A percentile compares a stretch with the other conserved stretches of the same genome.
These are phyloP conservation scores for Bubalus kerabau DNA, from an alignment of 2,113 vertebrate genomes.

Conservation along the genomic window DNA sequence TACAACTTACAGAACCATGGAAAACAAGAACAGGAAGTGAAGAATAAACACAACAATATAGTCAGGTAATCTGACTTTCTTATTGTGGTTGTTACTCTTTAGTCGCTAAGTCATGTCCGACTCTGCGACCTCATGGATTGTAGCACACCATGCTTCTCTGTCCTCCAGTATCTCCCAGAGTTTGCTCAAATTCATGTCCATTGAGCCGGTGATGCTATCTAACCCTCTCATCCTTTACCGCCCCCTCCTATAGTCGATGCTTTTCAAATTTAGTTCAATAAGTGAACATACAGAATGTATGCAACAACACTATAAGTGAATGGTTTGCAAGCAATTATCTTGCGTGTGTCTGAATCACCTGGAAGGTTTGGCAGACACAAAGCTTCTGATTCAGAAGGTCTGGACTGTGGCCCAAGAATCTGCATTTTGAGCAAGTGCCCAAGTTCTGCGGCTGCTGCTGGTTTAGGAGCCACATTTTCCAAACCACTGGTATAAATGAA, in stretches of 20 bases:
- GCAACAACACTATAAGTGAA: neutral
- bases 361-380: neutral
- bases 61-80: neutral
- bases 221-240: neutral
- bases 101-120: neutral
- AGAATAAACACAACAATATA: neutral
- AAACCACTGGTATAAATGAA: neutral
- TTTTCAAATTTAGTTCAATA: neutral
- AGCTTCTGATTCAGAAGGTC: neutral
- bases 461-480: neutral
- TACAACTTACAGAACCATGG: neutral
- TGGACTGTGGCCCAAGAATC: neutral
- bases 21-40: neutral
- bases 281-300: neutral
- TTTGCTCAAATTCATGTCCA: neutral
- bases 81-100: neutral
- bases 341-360: neutral
- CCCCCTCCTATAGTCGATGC: neutral
- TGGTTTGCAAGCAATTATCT: neutral
- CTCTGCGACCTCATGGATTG: neutral
- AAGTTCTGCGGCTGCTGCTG: neutral
- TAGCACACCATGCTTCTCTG: neutral
- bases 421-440: neutral
- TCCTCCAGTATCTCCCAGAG: neutral
- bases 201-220: neutral